phyloP scores from a whole-genome alignment of 53 echinoderm and acorn worm species.

The Antedon mediterranea region DNA sequence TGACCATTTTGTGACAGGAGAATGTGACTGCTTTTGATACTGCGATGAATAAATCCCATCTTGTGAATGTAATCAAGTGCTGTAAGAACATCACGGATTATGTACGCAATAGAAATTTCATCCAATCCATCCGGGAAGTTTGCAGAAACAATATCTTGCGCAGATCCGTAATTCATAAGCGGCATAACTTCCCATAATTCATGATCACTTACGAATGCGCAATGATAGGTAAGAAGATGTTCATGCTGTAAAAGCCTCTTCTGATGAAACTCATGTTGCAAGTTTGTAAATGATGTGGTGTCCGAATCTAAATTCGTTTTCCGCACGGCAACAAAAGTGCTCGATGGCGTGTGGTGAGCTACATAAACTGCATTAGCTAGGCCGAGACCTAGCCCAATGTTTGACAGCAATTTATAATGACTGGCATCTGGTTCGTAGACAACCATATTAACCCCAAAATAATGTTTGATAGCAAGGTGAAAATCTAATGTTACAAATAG shows the following conservation, averaged over 20 bases:
- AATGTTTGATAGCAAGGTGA: too few relatives aligned
- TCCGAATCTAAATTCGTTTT: conserved; percentile 59
- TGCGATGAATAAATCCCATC: conserved; percentile 91
- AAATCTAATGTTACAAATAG: too few relatives aligned
- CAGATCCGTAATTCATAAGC: conserved; percentile 83
- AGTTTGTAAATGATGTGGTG: conserved; percentile 23
- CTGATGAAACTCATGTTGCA: conserved; percentile 60
- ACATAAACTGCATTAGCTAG: neutral
- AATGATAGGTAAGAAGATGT: conserved; percentile 47
- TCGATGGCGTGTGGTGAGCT: conserved; percentile 21
- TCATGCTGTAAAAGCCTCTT: conserved; percentile 76
- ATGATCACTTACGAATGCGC: conserved; percentile 43
- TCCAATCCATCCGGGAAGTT: conserved; percentile 72
- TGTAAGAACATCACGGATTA: conserved; percentile 51
- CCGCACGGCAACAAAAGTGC: conserved; percentile 43
- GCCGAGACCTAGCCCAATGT: neutral
- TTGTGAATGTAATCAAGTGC: conserved; percentile 75
- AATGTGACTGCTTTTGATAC: conserved; percentile 84
- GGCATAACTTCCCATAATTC: conserved; percentile 93
- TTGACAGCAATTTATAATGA: neutral
- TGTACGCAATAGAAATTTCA: conserved; percentile 63
- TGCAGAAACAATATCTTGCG: conserved; percentile 61
- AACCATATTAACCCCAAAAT: neutral
- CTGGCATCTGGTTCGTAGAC: neutral
- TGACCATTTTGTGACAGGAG: conserved; percentile 60